phyloP scores from a whole-genome alignment of 2,888 invertebrate genomes.

The Thelaira solivaga region DNA sequence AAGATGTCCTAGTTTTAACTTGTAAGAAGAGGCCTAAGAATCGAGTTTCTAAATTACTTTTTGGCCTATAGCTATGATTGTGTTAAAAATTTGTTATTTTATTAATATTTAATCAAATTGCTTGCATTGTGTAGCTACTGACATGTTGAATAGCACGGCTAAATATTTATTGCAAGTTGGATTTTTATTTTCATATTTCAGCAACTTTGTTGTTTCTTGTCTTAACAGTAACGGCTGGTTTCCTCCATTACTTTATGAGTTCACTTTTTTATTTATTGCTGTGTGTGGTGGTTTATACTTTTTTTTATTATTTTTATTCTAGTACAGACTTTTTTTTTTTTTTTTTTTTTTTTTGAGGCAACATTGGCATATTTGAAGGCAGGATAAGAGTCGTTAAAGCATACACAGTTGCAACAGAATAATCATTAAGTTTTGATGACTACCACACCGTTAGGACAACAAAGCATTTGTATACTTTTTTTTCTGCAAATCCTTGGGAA shows the following conservation, averaged over 20 bases:
- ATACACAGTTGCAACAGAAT: conserved; percentile 49
- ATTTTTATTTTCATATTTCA: background rate
- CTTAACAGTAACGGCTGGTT: conserved; percentile 29
- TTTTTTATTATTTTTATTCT: too few species aligned
- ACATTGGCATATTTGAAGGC: conserved; percentile 42
- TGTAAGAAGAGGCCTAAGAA: too few species aligned
- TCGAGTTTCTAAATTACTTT: too few species aligned
- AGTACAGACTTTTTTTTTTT: background rate
- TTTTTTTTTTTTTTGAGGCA: conserved; percentile 10
- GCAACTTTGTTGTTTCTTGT: conserved; percentile 43
- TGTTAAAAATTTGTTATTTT: too few species aligned
- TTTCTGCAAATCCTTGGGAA: background rate
- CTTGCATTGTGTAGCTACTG: too few species aligned
- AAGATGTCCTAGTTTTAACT: too few species aligned
- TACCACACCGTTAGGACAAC: conserved; percentile 22
- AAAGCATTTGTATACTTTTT: conserved; percentile 19
- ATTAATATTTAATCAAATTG: too few species aligned
- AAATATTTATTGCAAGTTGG: conserved; percentile 7
- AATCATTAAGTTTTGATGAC: conserved; percentile 52
- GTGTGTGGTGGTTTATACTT: too few species aligned
- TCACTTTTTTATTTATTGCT: background rate
- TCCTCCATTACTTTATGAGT: conserved; percentile 36
- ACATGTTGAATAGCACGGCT: conserved; percentile 9
- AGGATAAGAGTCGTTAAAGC: conserved; percentile 51
- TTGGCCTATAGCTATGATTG: too few species aligned